Evolutionary conservation across 2,797 vertebrate genomes (phyloP).

Genomic region (Scomberomorus guttatus): DNA sequence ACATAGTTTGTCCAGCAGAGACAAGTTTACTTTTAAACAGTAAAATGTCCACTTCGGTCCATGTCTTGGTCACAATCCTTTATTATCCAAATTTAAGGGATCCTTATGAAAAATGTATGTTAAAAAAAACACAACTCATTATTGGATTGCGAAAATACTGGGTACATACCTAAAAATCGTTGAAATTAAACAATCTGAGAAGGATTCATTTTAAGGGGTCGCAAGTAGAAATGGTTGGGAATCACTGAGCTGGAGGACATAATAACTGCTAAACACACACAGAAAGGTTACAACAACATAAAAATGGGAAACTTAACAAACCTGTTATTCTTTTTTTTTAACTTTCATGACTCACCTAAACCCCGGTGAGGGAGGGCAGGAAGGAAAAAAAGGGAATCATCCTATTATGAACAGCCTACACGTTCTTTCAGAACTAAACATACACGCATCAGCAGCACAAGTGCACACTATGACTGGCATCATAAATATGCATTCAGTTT

Average conservation of each 20-base stretch:
- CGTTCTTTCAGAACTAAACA: neutral
- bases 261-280: neutral
- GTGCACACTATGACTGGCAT: slow-evolving; percentile 23
- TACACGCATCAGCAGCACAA: slow-evolving; percentile 7
- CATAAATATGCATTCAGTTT: slow-evolving; percentile 44
- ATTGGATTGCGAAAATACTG: too few species aligned
- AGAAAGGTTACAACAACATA: neutral
- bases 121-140: too few species aligned
- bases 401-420: neutral
- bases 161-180: too few species aligned
- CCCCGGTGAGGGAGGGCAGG: neutral
- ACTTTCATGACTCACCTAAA: neutral
- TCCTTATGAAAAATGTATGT: too few species aligned
- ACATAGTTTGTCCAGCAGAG: too few species aligned
- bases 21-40: too few species aligned
- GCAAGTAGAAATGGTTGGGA: neutral
- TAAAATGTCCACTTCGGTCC: too few species aligned
- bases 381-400: neutral
- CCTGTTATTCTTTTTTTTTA: neutral
- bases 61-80: too few species aligned
- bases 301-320: neutral
- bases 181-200: neutral
- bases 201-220: too few species aligned
- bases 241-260: neutral
- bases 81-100: too few species aligned